Conservation (phyloP, 2,797 vertebrate genomes). For the Sparidentex hasta region DNA sequence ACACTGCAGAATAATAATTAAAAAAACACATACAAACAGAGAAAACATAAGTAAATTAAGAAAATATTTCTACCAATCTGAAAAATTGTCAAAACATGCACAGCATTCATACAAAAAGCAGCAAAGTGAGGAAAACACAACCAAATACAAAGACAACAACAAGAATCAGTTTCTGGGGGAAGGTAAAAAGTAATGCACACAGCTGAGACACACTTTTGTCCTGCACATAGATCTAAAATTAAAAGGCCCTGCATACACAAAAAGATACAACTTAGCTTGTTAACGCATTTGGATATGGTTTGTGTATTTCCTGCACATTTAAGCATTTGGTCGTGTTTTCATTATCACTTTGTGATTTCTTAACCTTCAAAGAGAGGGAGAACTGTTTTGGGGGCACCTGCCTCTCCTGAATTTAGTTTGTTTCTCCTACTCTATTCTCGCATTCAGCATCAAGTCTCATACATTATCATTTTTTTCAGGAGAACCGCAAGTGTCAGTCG, state of each 20-base stretch:
- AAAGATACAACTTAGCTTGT: neutral
- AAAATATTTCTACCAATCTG: neutral
- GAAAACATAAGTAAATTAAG: neutral
- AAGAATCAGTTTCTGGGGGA: neutral
- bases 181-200: neutral
- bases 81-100: neutral
- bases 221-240: no score
- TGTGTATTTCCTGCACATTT: neutral
- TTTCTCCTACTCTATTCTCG: no score
- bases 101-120: neutral
- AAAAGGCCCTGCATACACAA: neutral
- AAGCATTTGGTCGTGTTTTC: neutral
- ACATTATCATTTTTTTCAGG: no score
- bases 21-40: neutral
- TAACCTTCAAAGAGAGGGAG: no score
- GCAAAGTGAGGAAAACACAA: neutral
- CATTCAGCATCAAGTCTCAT: no score
- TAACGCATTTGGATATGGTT: neutral
- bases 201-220: neutral
- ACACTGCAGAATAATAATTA: no score
- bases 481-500: no score
- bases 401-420: no score
- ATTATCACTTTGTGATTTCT: neutral
- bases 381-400: no score
- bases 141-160: neutral